These are phyloP conservation scores for Marcusenius ussheri DNA, from an alignment of 2,113 vertebrate species.

Conservation along the genomic window DNA sequence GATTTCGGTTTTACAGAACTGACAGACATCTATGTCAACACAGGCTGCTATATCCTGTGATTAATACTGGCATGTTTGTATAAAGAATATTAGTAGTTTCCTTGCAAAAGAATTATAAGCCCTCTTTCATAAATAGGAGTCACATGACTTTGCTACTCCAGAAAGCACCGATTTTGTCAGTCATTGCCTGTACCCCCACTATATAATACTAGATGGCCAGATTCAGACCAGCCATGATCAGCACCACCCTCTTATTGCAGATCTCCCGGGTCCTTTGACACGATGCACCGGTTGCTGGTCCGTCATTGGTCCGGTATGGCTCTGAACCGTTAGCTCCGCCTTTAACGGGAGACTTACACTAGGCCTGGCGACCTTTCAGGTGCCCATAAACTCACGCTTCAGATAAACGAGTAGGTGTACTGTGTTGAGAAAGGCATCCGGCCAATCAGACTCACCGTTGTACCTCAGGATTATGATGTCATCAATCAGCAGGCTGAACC, in stretches of 20 bases:
- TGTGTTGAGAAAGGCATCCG: neutral
- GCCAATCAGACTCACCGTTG: neutral
- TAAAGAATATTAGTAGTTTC: neutral
- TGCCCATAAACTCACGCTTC: neutral
- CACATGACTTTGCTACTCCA: neutral
- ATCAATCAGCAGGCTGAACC: conserved; percentile 9
- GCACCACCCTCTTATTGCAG: neutral
- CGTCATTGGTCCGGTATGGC: neutral
- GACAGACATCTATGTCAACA: neutral
- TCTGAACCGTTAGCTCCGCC: neutral
- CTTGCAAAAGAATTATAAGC: neutral
- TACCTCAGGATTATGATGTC: neutral
- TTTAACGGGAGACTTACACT: neutral
- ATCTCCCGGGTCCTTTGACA: neutral
- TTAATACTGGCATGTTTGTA: neutral
- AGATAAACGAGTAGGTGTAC: neutral
- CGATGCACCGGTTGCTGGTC: neutral
- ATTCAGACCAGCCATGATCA: neutral
- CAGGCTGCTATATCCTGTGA: neutral
- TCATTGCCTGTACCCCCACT: neutral
- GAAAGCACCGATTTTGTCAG: neutral
- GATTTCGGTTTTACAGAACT: neutral
- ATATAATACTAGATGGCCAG: neutral
- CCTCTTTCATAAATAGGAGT: neutral
- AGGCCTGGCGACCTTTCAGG: neutral